Percentiles rank a stretch among this genome's conserved stretches.
phyloP scores from a whole-genome alignment of 1,140 invertebrate species.

The Cepaea nemoralis region DNA sequence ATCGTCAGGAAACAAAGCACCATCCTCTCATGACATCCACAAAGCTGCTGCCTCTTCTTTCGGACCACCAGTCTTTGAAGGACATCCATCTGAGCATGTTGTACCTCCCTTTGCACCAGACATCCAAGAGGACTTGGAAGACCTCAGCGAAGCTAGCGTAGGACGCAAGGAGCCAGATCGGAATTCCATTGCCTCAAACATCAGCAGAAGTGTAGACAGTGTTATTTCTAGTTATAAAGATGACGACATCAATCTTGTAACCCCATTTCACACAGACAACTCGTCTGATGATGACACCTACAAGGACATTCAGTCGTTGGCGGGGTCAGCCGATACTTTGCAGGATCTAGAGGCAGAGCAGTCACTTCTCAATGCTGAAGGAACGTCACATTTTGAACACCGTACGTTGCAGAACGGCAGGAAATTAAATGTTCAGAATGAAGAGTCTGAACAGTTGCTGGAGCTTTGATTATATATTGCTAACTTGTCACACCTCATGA shows the following conservation, averaged over 20 bases:
- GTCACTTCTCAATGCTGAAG: not conserved
- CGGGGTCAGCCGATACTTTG: not conserved
- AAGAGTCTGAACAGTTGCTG: too few relatives aligned
- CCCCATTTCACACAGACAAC: not conserved
- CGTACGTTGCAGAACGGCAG: too few relatives aligned
- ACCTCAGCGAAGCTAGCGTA: not conserved
- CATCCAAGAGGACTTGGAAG: not conserved
- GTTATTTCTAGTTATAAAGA: not conserved
- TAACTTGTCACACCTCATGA: too few relatives aligned
- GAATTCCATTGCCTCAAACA: not conserved
- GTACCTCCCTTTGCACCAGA: not conserved
- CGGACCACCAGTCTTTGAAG: not conserved
- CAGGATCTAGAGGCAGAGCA: not conserved
- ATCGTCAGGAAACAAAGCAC: not conserved
- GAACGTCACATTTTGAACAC: too few relatives aligned
- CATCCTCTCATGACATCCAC: not conserved
- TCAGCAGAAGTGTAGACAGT: not conserved
- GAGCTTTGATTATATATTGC: too few relatives aligned
- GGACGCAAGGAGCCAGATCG: too few relatives aligned
- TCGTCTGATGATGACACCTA: conserved; percentile 11
- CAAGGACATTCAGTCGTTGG: not conserved
- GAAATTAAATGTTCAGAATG: too few relatives aligned
- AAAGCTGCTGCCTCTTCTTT: not conserved
- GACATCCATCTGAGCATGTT: not conserved
- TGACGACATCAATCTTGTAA: conserved; percentile 7